Evolutionary conservation across 2,888 invertebrate genomes (phyloP).

Genomic region (Drosophila aldrichi): DNA sequence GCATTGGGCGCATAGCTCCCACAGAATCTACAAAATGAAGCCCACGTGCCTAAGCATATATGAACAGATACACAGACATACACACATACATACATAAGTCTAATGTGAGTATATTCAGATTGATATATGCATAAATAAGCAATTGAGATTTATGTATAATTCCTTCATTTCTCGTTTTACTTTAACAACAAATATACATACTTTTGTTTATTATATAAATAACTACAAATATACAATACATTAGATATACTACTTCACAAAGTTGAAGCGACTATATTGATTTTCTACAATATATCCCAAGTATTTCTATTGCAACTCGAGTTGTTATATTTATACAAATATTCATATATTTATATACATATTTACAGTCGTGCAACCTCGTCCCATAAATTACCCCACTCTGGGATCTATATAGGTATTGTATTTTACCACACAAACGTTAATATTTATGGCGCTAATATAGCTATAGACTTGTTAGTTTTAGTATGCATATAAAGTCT

Average conservation of each 20-base stretch:
- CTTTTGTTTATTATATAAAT: neutral
- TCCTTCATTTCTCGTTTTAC: neutral
- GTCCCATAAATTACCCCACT: neutral
- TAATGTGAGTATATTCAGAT: neutral
- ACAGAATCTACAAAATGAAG: slow-evolving; percentile 37
- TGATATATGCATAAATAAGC: neutral
- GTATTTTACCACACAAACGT: neutral
- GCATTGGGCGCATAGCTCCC: slow-evolving; percentile 38
- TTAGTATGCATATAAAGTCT: neutral
- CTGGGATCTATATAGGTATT: neutral
- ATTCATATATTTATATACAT: neutral
- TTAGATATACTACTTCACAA: neutral
- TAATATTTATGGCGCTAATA: neutral
- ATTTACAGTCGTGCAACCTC: neutral
- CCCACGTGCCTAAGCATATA: slow-evolving; percentile 43
- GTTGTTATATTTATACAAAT: neutral
- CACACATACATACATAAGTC: neutral
- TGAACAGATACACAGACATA: neutral
- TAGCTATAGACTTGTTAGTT: neutral
- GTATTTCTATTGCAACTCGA: no score
- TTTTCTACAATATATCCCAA: neutral
- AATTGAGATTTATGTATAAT: neutral
- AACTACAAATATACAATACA: neutral
- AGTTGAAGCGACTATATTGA: neutral
- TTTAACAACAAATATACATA: neutral